Evolutionary conservation across 35 echinoderm and acorn worm species (phyloP).

Genomic region (Hemicentrotus pulcherrimus): DNA sequence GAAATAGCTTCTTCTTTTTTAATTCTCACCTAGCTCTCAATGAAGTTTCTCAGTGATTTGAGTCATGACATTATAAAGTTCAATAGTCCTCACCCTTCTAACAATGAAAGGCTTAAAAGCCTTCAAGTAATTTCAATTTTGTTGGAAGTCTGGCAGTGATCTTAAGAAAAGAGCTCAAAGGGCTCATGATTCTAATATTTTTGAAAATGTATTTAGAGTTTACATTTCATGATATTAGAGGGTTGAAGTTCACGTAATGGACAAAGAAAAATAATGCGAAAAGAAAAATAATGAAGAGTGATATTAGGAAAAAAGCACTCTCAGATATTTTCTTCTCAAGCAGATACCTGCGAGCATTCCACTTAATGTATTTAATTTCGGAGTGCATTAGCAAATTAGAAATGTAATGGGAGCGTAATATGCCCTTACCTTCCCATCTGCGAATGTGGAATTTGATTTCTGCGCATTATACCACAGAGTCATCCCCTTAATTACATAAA

Average conservation of each 20-base stretch:
- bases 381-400: slow-evolving; percentile 51
- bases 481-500: slow-evolving; percentile 36
- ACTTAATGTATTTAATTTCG: slow-evolving; percentile 53
- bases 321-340: not conserved
- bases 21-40: no score
- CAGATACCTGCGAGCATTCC: not conserved
- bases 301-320: not conserved
- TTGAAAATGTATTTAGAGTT: not conserved
- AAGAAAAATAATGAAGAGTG: slow-evolving; percentile 19
- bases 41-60: no score
- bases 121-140: no score
- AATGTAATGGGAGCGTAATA: slow-evolving; percentile 39
- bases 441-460: slow-evolving; percentile 32
- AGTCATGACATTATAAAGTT: no score
- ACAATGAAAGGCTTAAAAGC: no score
- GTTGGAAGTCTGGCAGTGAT: no score
- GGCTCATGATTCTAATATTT: not conserved
- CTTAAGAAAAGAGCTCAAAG: no score
- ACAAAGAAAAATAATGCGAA: not conserved
- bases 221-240: not conserved
- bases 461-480: not conserved
- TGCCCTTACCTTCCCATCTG: slow-evolving; percentile 16
- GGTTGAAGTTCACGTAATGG: not conserved
- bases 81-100: no score
- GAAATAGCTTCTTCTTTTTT: no score